Evolutionary conservation across 2,888 invertebrate species (phyloP).

Genomic region (Myathropa florea): DNA sequence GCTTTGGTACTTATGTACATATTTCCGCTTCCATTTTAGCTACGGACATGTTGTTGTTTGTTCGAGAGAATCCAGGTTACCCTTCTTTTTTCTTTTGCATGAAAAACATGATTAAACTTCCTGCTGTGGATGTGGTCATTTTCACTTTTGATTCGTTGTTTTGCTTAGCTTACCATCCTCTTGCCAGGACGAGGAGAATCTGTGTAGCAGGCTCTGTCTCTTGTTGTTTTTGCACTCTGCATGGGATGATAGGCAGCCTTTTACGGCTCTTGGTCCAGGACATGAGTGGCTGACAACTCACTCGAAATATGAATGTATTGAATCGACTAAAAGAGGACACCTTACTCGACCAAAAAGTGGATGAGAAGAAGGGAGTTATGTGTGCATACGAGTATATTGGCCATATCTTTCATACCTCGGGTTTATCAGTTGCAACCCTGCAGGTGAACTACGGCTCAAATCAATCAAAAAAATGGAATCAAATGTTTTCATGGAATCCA

Average conservation of each 20-base stretch:
- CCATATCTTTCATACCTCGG: too few species aligned
- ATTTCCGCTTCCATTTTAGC: slow-evolving; percentile 34
- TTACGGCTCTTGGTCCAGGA: neutral
- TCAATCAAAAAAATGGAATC: too few species aligned
- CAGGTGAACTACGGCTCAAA: too few species aligned
- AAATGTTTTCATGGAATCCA: too few species aligned
- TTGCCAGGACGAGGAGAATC: neutral
- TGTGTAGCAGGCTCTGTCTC: neutral
- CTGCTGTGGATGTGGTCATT: slow-evolving; percentile 36
- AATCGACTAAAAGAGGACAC: neutral
- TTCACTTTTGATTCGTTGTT: slow-evolving; percentile 8
- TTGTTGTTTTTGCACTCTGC: neutral
- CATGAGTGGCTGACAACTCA: neutral
- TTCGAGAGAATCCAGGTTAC: neutral
- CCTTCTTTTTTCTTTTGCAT: slow-evolving; percentile 4
- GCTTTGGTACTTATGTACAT: slow-evolving; percentile 35
- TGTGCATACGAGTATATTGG: neutral
- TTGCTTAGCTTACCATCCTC: neutral
- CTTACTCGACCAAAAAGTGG: neutral
- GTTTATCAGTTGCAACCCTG: too few species aligned
- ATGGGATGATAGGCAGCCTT: neutral
- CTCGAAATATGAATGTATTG: neutral
- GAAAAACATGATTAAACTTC: slow-evolving; percentile 62
- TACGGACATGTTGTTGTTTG: slow-evolving; percentile 36
- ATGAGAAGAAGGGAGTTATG: neutral